Base-by-base conservation (phyloP, 2,888 invertebrate species). In the Chironomus tentans region DNA sequence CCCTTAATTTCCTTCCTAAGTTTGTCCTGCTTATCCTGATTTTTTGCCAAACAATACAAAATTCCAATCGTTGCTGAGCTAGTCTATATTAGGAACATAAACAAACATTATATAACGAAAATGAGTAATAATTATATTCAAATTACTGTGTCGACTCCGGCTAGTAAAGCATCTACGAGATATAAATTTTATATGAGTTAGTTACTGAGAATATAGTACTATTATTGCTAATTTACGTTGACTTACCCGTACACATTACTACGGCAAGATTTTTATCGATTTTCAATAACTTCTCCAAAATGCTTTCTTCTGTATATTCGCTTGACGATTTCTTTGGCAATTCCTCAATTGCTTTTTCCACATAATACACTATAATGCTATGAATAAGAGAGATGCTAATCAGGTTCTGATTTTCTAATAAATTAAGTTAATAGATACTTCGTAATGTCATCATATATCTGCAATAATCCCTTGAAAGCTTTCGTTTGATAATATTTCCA, bases 21-120 rank as follows among this genome's bases (percentile, higher is more conserved):
- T 79, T 85, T 87, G 2, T 86, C 82, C 81, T 93, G 93, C 73
- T 88, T 87, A 0, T 87, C 86, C 4, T 83, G 86, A 82, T 92
- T 87, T 62, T 82, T 85, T 0, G 91, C 88, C 22, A 93, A 81
- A 65, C 88, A 85, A 78, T 89, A 89, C 0, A 92, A 81, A 5
- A 86, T 83, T 21, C 85, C 85, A 1, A 86, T 84, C 3, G 88
- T 81, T 0, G 87, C 85, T 68, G 88, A 87, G 6, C 15, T 56
- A 7, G 56, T 56, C 56, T 56, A 15, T n/a, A n/a, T 18, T 38
- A 38, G 10, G 1, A 87, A 85, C 0, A 88, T 87, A 38, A 38
- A 38, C 38, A 38, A 38, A 38, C 38, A 38, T 38, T 38, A 38
- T 10, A 38, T 10, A 10, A 38, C 38, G 38, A 10, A 38, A 38